Conservation (phyloP, 1,140 invertebrate species). For the Lineus longissimus region DNA sequence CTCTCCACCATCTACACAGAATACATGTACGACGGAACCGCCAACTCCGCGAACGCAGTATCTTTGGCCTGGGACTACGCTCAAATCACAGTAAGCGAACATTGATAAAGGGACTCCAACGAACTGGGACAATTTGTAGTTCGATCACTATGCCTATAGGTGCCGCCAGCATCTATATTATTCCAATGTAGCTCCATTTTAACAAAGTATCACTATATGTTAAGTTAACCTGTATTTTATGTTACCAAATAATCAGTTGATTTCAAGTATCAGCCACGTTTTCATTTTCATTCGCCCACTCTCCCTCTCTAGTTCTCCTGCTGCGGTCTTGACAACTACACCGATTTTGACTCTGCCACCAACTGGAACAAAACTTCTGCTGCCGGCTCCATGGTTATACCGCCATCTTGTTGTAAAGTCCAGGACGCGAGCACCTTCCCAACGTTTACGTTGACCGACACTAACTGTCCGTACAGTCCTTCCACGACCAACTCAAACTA, state of each 20-base stretch:
- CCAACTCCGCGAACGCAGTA: slow-evolving; percentile 18
- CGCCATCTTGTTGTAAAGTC: no score
- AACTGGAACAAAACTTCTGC: slow-evolving; percentile 2
- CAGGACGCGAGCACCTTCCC: no score
- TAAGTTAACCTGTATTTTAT: no score
- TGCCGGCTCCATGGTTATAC: no score
- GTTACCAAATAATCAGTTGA: no score
- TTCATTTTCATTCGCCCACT: not conserved
- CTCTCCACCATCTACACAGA: no score
- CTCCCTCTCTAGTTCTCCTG: not conserved
- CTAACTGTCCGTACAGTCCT: not conserved
- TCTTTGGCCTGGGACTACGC: slow-evolving; percentile 25
- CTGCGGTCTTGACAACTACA: slow-evolving; percentile 9
- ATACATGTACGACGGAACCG: slow-evolving; percentile 26
- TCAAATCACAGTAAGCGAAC: slow-evolving; percentile 21
- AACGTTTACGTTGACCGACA: not conserved
- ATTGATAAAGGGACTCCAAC: not conserved
- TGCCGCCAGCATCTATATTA: no score
- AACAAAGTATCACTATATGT: no score
- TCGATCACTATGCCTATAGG: no score
- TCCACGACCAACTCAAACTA: slow-evolving; percentile 1
- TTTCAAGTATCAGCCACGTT: no score
- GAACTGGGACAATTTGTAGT: no score
- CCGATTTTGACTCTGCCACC: slow-evolving; percentile 1
- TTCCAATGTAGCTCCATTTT: no score